Conservation (phyloP, 2,113 vertebrate genomes). For the Oostethus manadensis region DNA sequence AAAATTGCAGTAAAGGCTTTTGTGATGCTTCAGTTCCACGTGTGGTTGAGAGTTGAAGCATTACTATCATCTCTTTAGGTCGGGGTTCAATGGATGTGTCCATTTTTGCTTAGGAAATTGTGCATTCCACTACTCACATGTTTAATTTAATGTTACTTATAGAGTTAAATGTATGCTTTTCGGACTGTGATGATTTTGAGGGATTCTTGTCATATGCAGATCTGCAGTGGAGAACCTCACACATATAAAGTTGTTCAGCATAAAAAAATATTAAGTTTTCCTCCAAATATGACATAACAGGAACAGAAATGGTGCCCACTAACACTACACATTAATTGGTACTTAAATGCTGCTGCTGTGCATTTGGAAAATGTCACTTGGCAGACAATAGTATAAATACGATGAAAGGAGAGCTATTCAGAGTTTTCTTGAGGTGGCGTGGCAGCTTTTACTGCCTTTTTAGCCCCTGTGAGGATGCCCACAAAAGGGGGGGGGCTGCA, state of each 20-base stretch:
- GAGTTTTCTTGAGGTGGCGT: too few relatives aligned
- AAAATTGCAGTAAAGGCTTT: background rate
- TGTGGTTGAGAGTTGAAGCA: background rate
- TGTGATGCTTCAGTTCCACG: background rate
- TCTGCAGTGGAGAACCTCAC: background rate
- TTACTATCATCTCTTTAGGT: background rate
- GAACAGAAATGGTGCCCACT: background rate
- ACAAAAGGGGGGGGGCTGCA: background rate
- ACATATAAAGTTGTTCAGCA: background rate
- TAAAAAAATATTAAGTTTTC: background rate
- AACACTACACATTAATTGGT: slow-evolving; percentile 1
- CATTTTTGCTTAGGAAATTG: background rate
- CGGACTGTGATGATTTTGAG: background rate
- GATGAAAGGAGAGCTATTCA: background rate
- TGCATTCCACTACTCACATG: background rate
- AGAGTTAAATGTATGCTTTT: background rate
- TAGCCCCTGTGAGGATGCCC: background rate
- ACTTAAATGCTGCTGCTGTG: slow-evolving; percentile 1
- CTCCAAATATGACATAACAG: too few relatives aligned
- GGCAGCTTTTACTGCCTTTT: background rate
- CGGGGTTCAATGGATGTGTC: background rate
- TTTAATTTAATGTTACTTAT: background rate
- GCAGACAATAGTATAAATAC: background rate
- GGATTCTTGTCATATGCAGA: background rate
- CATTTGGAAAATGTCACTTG: background rate